Evolutionary conservation across 2,888 invertebrate species (phyloP).

Genomic region (Aphidoletes aphidimyza): DNA sequence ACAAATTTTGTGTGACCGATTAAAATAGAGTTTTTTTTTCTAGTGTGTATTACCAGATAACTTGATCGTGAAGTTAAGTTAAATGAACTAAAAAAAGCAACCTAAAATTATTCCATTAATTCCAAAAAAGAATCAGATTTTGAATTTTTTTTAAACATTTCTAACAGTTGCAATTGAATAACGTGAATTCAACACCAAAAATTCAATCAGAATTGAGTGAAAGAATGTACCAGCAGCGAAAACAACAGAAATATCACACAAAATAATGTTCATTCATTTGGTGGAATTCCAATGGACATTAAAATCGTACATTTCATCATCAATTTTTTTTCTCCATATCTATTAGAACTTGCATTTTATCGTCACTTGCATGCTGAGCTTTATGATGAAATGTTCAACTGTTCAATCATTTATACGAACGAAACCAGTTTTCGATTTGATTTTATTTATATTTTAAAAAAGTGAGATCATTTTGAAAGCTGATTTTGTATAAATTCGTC

Average conservation of each 20-base stretch:
- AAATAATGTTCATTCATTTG: slow-evolving; percentile 26
- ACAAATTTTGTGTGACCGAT: too few relatives aligned
- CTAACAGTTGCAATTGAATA: background rate
- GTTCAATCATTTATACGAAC: slow-evolving; percentile 58
- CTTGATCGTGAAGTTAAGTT: too few relatives aligned
- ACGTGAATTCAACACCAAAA: background rate
- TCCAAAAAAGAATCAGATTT: too few relatives aligned
- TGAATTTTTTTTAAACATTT: background rate
- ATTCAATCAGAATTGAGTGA: background rate
- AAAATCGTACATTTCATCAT: background rate
- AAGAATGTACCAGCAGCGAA: background rate
- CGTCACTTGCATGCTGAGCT: background rate
- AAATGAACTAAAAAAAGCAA: too few relatives aligned
- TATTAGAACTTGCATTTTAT: slow-evolving; percentile 33
- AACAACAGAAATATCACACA: background rate
- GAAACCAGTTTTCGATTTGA: slow-evolving; percentile 69
- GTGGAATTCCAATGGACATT: background rate
- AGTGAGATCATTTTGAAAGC: slow-evolving; percentile 69
- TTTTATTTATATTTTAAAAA: slow-evolving; percentile 66
- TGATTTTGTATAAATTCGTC: slow-evolving; percentile 64
- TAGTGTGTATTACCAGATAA: too few relatives aligned
- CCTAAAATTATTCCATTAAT: too few relatives aligned
- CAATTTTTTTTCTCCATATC: background rate
- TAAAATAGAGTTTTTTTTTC: too few relatives aligned
- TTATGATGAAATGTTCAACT: background rate